Base-by-base conservation (phyloP, 2,888 invertebrate species). In the Athrips mouffetella region DNA sequence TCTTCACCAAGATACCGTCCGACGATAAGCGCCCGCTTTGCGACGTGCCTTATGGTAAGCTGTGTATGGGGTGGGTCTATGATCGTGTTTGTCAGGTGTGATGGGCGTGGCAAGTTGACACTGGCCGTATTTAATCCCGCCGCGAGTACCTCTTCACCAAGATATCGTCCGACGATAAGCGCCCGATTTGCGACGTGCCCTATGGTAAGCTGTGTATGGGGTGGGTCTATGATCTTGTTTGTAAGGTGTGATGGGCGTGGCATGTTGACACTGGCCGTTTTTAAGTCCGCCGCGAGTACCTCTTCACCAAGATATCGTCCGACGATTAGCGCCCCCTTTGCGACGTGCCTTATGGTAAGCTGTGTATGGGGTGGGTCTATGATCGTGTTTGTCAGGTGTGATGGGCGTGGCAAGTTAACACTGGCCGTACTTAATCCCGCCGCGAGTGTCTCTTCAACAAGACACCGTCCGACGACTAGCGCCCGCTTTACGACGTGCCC, bases 81-180 rank as follows among this genome's bases (percentile, higher is more conserved):
- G n/a, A n/a, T n/a, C n/a, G n/a, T n/a, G n/a, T n/a, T n/a, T n/a
- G n/a, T n/a, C 64, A 92, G 92, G 91, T 45, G 89, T 90, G 42
- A 69, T 91, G 33, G 90, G 91, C 13, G 86, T 91, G 37, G 68
- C 73, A 20, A 83, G 83, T 40, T 90, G 91, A 40, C 86, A 82
- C n/a, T n/a, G 60, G 67, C 0, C 70, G 67, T 23, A 73, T 79
- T 2, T 83, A 79, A 53, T 63, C 74, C 4, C 78, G 88, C 1
- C 73, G 81, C n/a, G 79, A 86, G 49, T 91, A 91, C 63, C 80
- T 90, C 33, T 92, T 92, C 77, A 90, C 91, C 30, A 85, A 90
- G 53, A 67, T 92, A 42, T 90, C 91, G 0, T 86, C 89, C 53
- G 91, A 91, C 40, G 86, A 87, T 63, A 86, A 86, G 58, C 68